A percentile compares a stretch with the other conserved stretches of the same genome.
These are phyloP conservation scores for Dendrolimus pini DNA, from an alignment of 2,888 invertebrate species.

Conservation along the genomic window DNA sequence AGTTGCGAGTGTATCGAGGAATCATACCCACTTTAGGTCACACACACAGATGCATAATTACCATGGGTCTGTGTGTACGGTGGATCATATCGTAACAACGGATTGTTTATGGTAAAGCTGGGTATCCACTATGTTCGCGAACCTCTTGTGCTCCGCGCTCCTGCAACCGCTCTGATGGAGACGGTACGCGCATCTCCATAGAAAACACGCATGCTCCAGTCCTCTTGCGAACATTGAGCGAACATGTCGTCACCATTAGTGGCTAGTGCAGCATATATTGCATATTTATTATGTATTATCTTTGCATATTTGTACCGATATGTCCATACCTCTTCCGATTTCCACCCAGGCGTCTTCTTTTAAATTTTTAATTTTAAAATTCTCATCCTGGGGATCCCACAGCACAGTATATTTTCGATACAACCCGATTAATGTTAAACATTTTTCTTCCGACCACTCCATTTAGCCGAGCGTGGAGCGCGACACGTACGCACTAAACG, in stretches of 20 bases:
- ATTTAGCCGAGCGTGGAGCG: not conserved
- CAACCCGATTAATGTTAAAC: not conserved
- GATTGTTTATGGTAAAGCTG: not conserved
- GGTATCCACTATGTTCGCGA: not conserved
- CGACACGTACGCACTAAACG: not conserved
- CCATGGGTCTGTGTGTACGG: too few relatives aligned
- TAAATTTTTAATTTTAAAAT: too few relatives aligned
- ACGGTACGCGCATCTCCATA: not conserved
- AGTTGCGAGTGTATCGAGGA: too few relatives aligned
- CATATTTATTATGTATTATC: constrained; percentile 3
- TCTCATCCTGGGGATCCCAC: too few relatives aligned
- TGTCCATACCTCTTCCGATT: constrained; percentile 4
- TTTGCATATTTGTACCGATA: constrained; percentile 2
- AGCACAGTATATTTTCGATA: not conserved
- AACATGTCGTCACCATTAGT: not conserved
- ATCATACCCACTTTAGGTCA: too few relatives aligned
- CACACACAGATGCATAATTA: too few relatives aligned
- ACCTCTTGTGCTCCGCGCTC: not conserved
- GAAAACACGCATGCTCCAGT: not conserved
- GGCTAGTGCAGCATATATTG: not conserved
- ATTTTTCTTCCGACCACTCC: not conserved
- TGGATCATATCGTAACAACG: too few relatives aligned
- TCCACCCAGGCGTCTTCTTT: not conserved
- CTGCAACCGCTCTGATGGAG: not conserved
- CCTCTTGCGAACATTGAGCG: not conserved